Base-by-base conservation (phyloP, 2,888 invertebrate species). In the Leptogaster cylindrica region DNA sequence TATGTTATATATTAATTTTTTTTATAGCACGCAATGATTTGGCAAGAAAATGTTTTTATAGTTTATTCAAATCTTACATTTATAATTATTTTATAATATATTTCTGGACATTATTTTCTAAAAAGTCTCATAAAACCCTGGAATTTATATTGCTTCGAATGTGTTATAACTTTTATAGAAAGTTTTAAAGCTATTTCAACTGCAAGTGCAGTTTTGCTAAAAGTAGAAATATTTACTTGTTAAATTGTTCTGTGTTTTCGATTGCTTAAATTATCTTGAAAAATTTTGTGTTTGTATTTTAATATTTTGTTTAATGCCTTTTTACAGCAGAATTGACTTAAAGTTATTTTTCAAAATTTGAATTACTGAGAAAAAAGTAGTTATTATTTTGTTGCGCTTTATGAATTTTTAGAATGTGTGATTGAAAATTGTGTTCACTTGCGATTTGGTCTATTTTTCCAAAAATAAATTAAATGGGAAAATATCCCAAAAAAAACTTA, bases 71-170 rank as follows among this genome's bases (percentile, higher is more conserved):
- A n/a, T 61, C 14, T 58, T 41, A 12, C 25, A 12, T 27, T 46
- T 46, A 14, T 44, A 6, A 7, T 58, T 39, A n/a, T 61, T 61
- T 61, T 41, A 4, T 23, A 14, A 8, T n/a, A 61, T 61, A 25
- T 14, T 18, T 55, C 27, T 61, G 25, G 18, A 44, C 44, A 16
- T 55, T 64, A 55, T 39, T 61, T 36, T 44, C 63, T 66, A 66
- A 66, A 67, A 69, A 69, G 66, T 69, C 69, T 69, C 55, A 48
- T 65, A 50, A 61, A 69, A 69, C 69, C 69, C 69, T 69, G 69
- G 55, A 69, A 66, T 69, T 55, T 55, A 66, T 55, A 66, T 69
- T 44, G 61, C 61, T 28, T 61, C 61, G 50, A 66, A 61, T 66
- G 48, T 50, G 58, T 61, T 58, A 65, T 61, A 41, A 41, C 51